phyloP scores from a whole-genome alignment of 2,888 invertebrate species.

The Pyrrhia umbra region DNA sequence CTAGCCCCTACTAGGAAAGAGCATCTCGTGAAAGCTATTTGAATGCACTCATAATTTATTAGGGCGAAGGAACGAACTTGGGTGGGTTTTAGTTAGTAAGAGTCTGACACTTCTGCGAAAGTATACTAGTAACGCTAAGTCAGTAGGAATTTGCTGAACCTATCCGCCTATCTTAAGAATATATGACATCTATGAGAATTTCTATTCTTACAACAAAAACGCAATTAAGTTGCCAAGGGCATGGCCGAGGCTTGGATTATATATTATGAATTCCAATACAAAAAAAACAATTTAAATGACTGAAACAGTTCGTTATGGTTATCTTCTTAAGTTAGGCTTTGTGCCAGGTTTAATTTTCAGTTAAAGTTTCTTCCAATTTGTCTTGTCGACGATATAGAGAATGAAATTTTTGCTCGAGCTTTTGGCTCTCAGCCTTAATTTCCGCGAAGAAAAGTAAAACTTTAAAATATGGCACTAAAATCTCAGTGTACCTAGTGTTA shows the following conservation, averaged over 20 bases:
- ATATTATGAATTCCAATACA: constrained; percentile 11
- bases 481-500: neutral
- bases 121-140: too few species aligned
- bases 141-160: too few species aligned
- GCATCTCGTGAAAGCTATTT: too few species aligned
- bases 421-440: constrained; percentile 44
- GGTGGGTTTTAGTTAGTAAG: too few species aligned
- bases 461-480: constrained; percentile 33
- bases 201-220: too few species aligned
- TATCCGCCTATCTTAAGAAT: too few species aligned
- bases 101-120: too few species aligned
- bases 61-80: too few species aligned
- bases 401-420: constrained; percentile 9
- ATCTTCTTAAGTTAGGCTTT: constrained; percentile 26
- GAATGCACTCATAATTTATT: too few species aligned
- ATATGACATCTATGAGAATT: too few species aligned
- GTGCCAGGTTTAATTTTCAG: constrained; percentile 44
- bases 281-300: constrained; percentile 11
- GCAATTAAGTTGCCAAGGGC: neutral
- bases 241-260: neutral
- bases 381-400: constrained; percentile 25
- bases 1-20: too few species aligned
- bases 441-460: constrained; percentile 19
- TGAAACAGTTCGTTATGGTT: constrained; percentile 1
- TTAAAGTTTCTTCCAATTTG: constrained; percentile 30